Base-by-base conservation (phyloP, 2,113 vertebrate species). In the Nannobrachium achirus region DNA sequence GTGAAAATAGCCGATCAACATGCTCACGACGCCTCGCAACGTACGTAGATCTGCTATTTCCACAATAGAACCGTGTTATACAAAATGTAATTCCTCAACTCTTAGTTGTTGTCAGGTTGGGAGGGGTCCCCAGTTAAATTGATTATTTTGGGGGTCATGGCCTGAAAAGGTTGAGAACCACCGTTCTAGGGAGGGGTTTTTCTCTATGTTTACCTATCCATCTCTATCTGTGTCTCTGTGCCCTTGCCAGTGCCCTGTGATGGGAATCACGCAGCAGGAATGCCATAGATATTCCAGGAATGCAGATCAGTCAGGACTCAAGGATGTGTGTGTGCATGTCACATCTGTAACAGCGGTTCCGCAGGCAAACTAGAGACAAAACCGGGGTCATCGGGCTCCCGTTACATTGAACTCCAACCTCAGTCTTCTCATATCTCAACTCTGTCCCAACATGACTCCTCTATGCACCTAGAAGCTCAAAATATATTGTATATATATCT, bases 241-340 rank as follows among this genome's bases (percentile, higher is more conserved):
- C 16, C 20, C 48, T 76, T 14, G 10, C 69, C 56, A 56, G 73
- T 18, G 53, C 45, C 55, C 53, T 56, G 46, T 15, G 59, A 46
- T n/a, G 41, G 66, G 70, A n/a, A 73, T 80, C 72, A 74, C 76
- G 71, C 75, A 68, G 71, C 71, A 69, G 67, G 76, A 70, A 74
- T 65, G 56, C 69, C 56, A 14, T 13, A 82, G 81, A 68, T 79
- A 91, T 89, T 73, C 57, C 13, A 84, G 78, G 87, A 89, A 88
- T 89, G 86, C 67, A 46, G 57, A 55, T 59, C 18, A 66, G 66
- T 63, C 58, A 72, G 75, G 63, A 58, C 50, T 13, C 50, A 41
- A 20, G 56, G 49, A 56, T 41, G 61, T 51, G 20, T 40, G 48
- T 33, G 25, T 33, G 25, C 25, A 4, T 33, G 25, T 33, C 25